phyloP scores from a whole-genome alignment of 2,888 invertebrate species.

The Resseliella maxima region DNA sequence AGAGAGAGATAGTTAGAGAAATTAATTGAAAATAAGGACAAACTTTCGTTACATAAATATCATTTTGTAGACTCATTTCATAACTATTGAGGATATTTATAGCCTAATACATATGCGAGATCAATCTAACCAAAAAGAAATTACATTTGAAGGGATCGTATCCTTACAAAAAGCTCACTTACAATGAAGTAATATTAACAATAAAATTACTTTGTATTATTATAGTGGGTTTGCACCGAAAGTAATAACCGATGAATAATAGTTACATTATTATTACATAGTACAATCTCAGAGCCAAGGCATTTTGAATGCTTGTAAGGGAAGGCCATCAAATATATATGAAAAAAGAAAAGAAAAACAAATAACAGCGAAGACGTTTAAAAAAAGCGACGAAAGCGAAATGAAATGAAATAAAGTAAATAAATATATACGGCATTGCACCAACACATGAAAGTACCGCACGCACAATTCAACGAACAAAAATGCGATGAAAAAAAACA shows the following conservation, averaged over 20 bases:
- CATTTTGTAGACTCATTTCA: too few species aligned
- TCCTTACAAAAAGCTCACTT: not conserved
- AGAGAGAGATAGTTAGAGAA: not conserved
- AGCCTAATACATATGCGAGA: too few species aligned
- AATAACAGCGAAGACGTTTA: conserved; percentile 32
- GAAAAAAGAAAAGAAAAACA: not conserved
- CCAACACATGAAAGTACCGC: conserved; percentile 25
- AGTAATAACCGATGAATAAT: not conserved
- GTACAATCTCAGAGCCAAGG: not conserved
- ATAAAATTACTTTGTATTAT: not conserved
- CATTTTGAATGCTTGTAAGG: not conserved
- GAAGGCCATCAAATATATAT: not conserved
- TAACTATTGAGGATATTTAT: too few species aligned
- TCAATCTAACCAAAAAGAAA: too few species aligned
- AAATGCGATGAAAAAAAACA: conserved; percentile 22
- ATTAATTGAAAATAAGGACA: not conserved
- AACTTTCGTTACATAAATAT: too few species aligned
- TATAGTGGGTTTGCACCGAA: not conserved
- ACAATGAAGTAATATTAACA: not conserved
- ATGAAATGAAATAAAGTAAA: conserved; percentile 6
- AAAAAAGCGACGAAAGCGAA: conserved; percentile 32
- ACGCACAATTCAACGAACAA: conserved; percentile 28
- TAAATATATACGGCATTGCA: conserved; percentile 21
- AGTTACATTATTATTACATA: not conserved
- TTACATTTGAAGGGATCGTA: too few species aligned